Percentiles rank a stretch among this genome's conserved stretches.
phyloP scores from a whole-genome alignment of 2,888 invertebrate genomes.

The Heliconius aoede region DNA sequence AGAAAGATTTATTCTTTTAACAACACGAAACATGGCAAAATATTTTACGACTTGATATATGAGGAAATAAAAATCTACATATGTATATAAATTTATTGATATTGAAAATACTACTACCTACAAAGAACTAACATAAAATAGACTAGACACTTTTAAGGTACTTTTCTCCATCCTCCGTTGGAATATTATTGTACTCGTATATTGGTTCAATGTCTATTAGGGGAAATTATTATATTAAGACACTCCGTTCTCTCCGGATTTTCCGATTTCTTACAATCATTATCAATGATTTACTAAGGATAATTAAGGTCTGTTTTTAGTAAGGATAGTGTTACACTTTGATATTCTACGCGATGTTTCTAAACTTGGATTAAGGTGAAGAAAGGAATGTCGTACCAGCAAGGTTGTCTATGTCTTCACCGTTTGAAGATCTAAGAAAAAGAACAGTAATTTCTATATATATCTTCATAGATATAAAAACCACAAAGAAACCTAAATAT shows the following conservation, averaged over 20 bases:
- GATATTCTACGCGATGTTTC: no score
- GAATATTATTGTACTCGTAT: background rate
- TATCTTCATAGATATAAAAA: background rate
- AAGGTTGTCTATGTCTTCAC: no score
- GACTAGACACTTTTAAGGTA: background rate
- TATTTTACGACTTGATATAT: conserved; percentile 1
- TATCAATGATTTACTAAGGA: no score
- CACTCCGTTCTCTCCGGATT: no score
- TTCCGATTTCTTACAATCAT: no score
- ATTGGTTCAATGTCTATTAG: background rate
- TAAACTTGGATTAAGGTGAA: no score
- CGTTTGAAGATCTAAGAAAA: background rate
- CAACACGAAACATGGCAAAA: background rate
- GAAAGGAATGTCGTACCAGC: no score
- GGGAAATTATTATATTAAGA: background rate
- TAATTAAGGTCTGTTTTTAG: no score
- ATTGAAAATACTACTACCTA: background rate
- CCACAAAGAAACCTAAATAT: background rate
- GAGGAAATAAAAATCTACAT: background rate
- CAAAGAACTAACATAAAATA: background rate
- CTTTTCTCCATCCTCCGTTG: background rate
- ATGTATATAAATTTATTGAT: background rate
- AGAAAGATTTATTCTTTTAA: background rate
- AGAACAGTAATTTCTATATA: background rate
- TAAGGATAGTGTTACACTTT: no score